Evolutionary conservation across 2,113 vertebrate genomes (phyloP), one percentile per base, ranked within the genome.

Genomic region (Meleagris gallopavo): DNA sequence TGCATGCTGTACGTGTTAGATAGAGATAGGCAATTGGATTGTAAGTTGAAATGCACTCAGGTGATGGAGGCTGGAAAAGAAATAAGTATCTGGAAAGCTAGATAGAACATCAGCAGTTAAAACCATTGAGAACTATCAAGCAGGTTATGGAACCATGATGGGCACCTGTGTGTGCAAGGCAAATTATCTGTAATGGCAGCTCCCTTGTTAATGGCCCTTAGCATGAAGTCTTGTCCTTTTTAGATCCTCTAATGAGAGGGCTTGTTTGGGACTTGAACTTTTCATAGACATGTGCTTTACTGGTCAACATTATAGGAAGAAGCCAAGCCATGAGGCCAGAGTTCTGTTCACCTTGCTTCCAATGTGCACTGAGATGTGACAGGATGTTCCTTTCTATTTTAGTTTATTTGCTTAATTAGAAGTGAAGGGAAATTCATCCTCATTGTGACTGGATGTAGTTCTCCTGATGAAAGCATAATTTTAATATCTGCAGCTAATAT

Each of bases 371-470:
- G 78, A 67, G 43, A 52, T 64, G 52, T 83, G 38, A 73, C 29
- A 75, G 34, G 62, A 77, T 43, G 15, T 46, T 83, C 45, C 41
- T 80, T 71, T 70, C 13, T 52, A 25, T 77, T 86, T 80, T 41
- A 41, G 18, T 85, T 87, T 62, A 71, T 64, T 88, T 92, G 19
- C 10, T 85, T 89, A 85, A 77, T 76, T 91, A 87, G n/a, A 70
- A 84, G 21, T 74, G 38, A 85, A 93, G 32, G 62, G 60, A 87
- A 88, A 67, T 18, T 74, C 10, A 67, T 2, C 14, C n/a, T 64
- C 54, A 5, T 73, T 79, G 41, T 71, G 82, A 79, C 13, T 58
- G 36, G 1, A 10, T 48, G 13, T 81, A 66, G n/a, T 85, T 85
- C 32, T 79, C 38, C 52, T 72, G 24, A 21, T 72, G 46, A 50